Percentiles rank a stretch among this genome's conserved stretches.
Evolutionary conservation across 2,888 invertebrate genomes (phyloP).

Genomic region (Phalera bucephala): DNA sequence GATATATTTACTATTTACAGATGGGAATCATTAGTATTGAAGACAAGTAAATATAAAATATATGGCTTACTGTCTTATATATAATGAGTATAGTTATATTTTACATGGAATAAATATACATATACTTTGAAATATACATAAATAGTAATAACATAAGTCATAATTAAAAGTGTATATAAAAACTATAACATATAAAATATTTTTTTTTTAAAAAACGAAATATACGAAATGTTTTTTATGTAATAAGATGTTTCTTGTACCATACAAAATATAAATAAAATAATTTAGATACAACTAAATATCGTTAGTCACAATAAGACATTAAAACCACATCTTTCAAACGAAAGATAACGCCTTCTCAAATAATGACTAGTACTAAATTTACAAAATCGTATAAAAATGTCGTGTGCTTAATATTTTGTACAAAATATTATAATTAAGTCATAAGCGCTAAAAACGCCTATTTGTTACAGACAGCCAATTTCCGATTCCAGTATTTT

Average conservation of each 20-base stretch:
- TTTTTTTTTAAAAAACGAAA: too few species aligned
- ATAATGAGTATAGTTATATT: neutral
- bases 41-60: too few species aligned
- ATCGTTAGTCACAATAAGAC: slow-evolving; percentile 18
- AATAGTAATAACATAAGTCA: too few species aligned
- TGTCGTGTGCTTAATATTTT: slow-evolving; percentile 18
- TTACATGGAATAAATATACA: neutral
- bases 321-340: slow-evolving; percentile 30
- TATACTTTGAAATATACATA: slow-evolving; percentile 4
- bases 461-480: too few species aligned
- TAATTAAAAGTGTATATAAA: neutral
- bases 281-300: slow-evolving; percentile 8
- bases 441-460: slow-evolving; percentile 3
- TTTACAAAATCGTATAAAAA: slow-evolving; percentile 37
- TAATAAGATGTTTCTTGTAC: too few species aligned
- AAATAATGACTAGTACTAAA: slow-evolving; percentile 63
- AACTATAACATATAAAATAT: too few species aligned
- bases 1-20: too few species aligned
- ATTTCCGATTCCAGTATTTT: too few species aligned
- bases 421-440: slow-evolving; percentile 22
- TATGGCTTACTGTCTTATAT: too few species aligned
- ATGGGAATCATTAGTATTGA: too few species aligned
- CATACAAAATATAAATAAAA: slow-evolving; percentile 7
- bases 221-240: too few species aligned
- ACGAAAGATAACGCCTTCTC: slow-evolving; percentile 16